A percentile compares a stretch with the other conserved stretches of the same genome.
These are phyloP conservation scores for Dipodomys ordii DNA, from an alignment of 2,113 vertebrate genomes.

Conservation along the genomic window DNA sequence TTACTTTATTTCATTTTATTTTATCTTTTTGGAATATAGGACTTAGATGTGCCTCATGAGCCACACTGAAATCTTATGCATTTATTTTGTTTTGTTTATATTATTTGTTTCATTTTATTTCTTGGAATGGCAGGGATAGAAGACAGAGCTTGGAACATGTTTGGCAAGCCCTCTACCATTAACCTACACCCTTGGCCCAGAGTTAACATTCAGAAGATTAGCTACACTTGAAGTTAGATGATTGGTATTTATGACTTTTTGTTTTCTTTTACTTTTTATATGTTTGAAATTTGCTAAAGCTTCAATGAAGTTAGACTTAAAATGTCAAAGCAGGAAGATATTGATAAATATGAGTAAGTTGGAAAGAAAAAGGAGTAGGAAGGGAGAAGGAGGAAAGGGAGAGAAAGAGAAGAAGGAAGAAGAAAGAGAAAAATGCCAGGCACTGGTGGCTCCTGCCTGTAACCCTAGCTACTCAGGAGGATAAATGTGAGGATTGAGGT, in stretches of 20 bases:
- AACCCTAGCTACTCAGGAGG: no score
- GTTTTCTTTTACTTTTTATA: neutral
- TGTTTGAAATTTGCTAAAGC: slow-evolving; percentile 24
- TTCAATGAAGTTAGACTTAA: slow-evolving; percentile 7
- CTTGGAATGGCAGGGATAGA: no score
- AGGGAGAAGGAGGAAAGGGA: no score
- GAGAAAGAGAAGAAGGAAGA: neutral
- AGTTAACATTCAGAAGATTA: neutral
- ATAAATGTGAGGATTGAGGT: no score
- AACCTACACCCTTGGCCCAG: neutral
- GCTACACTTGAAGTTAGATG: neutral
- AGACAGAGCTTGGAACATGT: no score
- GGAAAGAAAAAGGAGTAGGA: neutral
- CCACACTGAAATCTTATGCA: neutral
- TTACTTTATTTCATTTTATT: neutral
- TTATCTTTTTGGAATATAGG: no score
- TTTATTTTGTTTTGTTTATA: neutral
- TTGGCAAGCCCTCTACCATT: neutral
- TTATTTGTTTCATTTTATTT: no score
- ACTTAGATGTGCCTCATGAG: neutral
- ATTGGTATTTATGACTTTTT: neutral
- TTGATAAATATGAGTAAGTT: neutral
- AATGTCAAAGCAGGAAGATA: slow-evolving; percentile 6
- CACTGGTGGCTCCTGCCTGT: no score
- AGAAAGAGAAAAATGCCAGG: neutral